Percentiles rank a stretch among this genome's conserved stretches.
Conservation (phyloP, 2,113 vertebrate genomes). For the Pteropus alecto region DNA sequence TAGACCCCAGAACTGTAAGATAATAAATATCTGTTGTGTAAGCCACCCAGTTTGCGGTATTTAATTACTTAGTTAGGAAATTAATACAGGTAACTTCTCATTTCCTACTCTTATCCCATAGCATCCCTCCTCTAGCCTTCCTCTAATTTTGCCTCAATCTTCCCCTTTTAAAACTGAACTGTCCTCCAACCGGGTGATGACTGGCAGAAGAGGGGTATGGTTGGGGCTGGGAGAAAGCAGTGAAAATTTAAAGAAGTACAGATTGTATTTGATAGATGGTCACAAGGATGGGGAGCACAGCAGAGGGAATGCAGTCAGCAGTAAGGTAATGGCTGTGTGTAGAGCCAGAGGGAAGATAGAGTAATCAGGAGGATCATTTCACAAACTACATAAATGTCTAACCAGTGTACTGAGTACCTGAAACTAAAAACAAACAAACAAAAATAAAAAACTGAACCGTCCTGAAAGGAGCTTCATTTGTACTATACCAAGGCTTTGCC, state of each 20-base stretch:
- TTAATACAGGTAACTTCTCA: not conserved
- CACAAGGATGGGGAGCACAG: no score
- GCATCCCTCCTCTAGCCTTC: not conserved
- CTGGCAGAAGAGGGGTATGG: no score
- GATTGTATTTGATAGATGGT: no score
- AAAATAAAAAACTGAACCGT: not conserved
- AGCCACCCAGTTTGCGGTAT: not conserved
- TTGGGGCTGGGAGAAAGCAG: no score
- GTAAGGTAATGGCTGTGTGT: no score
- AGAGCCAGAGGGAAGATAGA: no score
- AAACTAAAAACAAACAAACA: no score
- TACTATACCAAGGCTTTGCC: not conserved
- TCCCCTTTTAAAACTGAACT: not conserved
- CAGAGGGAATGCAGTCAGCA: no score
- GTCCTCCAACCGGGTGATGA: not conserved
- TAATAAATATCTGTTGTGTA: not conserved
- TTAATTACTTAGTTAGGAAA: not conserved
- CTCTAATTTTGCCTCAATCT: not conserved
- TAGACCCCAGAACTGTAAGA: not conserved
- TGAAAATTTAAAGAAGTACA: no score
- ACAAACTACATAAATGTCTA: no score
- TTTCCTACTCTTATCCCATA: not conserved
- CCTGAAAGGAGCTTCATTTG: not conserved
- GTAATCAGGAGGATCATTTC: no score
- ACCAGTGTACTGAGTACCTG: no score